These are phyloP conservation scores for Tachina fera DNA, from an alignment of 2,888 invertebrate species.

Conservation along the genomic window DNA sequence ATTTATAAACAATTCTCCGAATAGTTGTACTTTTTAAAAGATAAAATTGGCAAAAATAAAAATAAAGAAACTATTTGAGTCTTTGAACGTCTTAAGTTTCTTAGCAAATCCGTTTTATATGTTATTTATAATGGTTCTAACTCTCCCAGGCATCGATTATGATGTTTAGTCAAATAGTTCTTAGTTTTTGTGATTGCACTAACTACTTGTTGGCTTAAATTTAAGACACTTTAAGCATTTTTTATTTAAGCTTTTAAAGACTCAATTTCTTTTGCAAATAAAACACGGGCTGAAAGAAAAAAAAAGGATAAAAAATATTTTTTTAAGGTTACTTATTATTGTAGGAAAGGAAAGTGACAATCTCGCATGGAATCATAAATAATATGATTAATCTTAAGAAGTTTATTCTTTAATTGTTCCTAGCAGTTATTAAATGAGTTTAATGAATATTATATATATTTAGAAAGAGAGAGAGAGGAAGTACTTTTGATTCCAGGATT, in stretches of 20 bases:
- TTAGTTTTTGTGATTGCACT: not conserved
- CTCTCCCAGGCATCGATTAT: slow-evolving; percentile 11
- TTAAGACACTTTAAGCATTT: not conserved
- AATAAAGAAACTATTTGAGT: not conserved
- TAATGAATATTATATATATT: too few relatives aligned
- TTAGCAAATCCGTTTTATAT: not conserved
- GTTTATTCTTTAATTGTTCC: too few relatives aligned
- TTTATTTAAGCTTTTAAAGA: not conserved
- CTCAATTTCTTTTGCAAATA: not conserved
- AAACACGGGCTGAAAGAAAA: not conserved
- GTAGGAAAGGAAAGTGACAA: too few relatives aligned
- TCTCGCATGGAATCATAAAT: too few relatives aligned
- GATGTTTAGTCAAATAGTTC: not conserved
- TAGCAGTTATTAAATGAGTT: too few relatives aligned
- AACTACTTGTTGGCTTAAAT: not conserved
- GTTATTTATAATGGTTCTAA: not conserved
- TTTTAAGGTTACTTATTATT: too few relatives aligned
- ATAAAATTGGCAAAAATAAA: slow-evolving; percentile 9
- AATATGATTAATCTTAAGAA: too few relatives aligned
- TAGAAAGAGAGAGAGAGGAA: too few relatives aligned
- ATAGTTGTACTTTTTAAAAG: not conserved
- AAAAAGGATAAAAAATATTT: too few relatives aligned
- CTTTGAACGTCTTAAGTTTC: not conserved
- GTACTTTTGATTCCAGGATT: too few relatives aligned
- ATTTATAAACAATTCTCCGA: not conserved